phyloP scores from a whole-genome alignment of 2,113 vertebrate genomes.

The Sinocyclocheilus anshuiensis region DNA sequence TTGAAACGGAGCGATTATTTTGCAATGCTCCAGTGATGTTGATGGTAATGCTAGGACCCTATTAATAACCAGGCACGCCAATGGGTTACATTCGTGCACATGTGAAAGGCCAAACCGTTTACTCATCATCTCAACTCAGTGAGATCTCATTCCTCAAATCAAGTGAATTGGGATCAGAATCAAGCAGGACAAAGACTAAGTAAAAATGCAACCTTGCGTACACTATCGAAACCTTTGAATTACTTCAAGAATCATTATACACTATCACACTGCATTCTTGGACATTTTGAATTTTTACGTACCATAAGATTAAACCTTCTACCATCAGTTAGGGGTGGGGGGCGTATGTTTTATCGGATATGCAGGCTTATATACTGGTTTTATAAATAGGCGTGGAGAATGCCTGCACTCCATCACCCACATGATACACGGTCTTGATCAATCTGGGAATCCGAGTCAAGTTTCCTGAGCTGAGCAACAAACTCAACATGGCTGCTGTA shows the following conservation, averaged over 20 bases:
- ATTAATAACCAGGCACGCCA: constrained; percentile 58
- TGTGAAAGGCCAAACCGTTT: constrained; percentile 27
- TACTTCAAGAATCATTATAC: background rate
- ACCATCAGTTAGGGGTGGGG: constrained; percentile 24
- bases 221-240: too few species aligned
- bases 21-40: background rate
- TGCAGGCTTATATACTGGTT: constrained; percentile 43
- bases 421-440: constrained; percentile 56
- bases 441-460: constrained; percentile 55
- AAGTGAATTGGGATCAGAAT: background rate
- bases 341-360: background rate
- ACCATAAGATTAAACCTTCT: constrained; percentile 8
- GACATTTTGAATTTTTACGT: background rate
- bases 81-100: constrained; percentile 46
- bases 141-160: background rate
- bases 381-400: constrained; percentile 65
- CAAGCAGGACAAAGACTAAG: background rate
- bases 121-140: constrained; percentile 29
- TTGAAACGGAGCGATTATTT: background rate
- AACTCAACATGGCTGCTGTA: background rate
- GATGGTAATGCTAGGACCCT: constrained; percentile 29
- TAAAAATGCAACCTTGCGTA: background rate
- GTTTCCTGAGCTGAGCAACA: constrained; percentile 17
- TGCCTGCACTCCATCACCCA: constrained; percentile 55
- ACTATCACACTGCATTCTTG: background rate